These are phyloP conservation scores for Manis pentadactyla DNA, from an alignment of 2,797 vertebrate genomes.

Conservation along the genomic window DNA sequence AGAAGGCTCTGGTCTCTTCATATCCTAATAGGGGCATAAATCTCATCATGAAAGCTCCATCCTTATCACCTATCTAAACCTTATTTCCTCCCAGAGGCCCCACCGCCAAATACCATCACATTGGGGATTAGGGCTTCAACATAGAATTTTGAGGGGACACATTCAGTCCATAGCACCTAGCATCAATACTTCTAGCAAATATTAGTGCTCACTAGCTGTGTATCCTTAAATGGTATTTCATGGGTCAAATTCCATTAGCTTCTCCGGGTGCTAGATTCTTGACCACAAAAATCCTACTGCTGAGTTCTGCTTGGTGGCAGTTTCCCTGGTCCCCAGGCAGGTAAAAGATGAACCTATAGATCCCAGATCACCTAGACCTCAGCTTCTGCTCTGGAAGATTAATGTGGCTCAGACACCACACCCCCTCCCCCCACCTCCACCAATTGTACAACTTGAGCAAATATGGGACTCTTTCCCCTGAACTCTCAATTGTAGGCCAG, in stretches of 20 bases:
- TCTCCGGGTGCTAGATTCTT: conserved; percentile 2
- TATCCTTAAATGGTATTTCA: neutral
- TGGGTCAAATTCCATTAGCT: neutral
- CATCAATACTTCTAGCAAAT: neutral
- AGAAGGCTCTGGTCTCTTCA: neutral
- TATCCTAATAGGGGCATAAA: neutral
- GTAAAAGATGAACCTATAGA: neutral
- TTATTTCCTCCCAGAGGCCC: neutral
- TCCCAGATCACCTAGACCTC: neutral
- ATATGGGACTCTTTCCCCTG: neutral
- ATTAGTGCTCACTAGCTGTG: neutral
- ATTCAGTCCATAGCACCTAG: neutral
- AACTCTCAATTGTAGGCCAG: neutral
- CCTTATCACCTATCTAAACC: neutral
- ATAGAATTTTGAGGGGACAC: neutral
- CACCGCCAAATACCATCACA: neutral
- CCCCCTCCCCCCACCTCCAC: neutral
- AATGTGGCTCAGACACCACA: neutral
- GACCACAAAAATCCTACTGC: neutral
- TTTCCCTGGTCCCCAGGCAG: neutral
- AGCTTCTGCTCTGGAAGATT: neutral
- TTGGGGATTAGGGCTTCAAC: neutral
- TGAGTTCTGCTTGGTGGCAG: neutral
- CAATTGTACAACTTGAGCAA: neutral
- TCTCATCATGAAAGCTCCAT: neutral